Conservation (phyloP, 2,797 vertebrate genomes). For the Urocyon cinereoargenteus region DNA sequence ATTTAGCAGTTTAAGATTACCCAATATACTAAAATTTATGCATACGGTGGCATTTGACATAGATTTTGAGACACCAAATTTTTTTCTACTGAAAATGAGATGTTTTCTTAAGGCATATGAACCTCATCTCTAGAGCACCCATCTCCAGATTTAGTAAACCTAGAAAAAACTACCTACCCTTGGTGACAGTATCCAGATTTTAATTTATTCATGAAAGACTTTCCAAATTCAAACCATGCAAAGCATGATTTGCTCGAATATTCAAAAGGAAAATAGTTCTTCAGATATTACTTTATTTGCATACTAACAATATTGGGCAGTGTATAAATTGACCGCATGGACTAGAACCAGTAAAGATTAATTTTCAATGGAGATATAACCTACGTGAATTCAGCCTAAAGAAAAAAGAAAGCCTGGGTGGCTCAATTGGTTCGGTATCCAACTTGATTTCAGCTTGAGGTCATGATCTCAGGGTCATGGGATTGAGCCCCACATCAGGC, state of each 20-base stretch:
- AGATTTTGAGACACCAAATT: background rate
- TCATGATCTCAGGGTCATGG: background rate
- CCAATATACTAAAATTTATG: background rate
- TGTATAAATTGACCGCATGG: background rate
- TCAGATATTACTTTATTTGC: background rate
- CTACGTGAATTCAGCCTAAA: background rate
- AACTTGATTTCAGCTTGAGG: background rate
- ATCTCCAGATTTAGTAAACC: conserved; percentile 38
- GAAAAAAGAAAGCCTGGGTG: background rate
- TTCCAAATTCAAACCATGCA: background rate
- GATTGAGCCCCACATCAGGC: background rate
- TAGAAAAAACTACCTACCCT: background rate
- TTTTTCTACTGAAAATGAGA: background rate
- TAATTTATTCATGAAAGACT: conserved; percentile 21
- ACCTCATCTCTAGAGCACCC: background rate
- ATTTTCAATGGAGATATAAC: conserved; percentile 1
- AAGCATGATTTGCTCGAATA: background rate
- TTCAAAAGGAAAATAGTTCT: conserved; percentile 43
- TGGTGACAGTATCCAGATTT: conserved; percentile 43
- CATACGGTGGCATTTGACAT: background rate
- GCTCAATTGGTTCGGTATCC: background rate
- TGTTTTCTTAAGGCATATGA: conserved; percentile 53
- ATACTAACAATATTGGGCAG: background rate
- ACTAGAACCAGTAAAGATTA: conserved; percentile 21
- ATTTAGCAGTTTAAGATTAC: background rate